These are phyloP conservation scores for Callinectes sapidus DNA, from an alignment of 2,888 invertebrate species.

Conservation along the genomic window DNA sequence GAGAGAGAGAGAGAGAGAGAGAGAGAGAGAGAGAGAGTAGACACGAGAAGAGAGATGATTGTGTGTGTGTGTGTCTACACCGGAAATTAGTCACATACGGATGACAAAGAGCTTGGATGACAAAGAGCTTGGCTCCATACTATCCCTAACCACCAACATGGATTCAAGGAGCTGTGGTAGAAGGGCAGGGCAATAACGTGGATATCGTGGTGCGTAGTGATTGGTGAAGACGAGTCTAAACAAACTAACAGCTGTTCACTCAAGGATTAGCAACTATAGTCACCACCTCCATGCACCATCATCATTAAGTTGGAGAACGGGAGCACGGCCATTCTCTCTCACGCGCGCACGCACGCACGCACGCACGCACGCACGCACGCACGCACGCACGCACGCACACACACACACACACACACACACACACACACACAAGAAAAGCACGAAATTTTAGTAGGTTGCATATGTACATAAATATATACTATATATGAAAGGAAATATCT, in stretches of 20 bases:
- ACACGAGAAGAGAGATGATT: too few relatives aligned
- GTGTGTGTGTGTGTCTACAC: too few relatives aligned
- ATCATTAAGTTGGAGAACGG: neutral
- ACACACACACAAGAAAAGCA: neutral
- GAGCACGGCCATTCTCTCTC: too few relatives aligned
- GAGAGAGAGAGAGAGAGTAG: conserved; percentile 18
- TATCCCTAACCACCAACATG: too few relatives aligned
- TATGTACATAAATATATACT: neutral
- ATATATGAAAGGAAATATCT: neutral
- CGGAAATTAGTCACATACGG: neutral
- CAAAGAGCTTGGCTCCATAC: neutral
- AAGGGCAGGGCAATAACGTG: too few relatives aligned
- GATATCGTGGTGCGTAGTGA: too few relatives aligned
- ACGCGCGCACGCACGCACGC: neutral
- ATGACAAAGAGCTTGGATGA: neutral
- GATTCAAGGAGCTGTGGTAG: too few relatives aligned
- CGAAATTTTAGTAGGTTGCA: neutral
- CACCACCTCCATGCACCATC: neutral
- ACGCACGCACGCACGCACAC: too few relatives aligned
- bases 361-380: neutral
- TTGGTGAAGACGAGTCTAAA: too few relatives aligned
- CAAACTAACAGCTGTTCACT: too few relatives aligned
- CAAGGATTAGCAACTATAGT: too few relatives aligned
- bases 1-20: conserved; percentile 38
- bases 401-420: too few relatives aligned